Base-by-base conservation (phyloP, 1,140 invertebrate species). In the Drosophila guanche region DNA sequence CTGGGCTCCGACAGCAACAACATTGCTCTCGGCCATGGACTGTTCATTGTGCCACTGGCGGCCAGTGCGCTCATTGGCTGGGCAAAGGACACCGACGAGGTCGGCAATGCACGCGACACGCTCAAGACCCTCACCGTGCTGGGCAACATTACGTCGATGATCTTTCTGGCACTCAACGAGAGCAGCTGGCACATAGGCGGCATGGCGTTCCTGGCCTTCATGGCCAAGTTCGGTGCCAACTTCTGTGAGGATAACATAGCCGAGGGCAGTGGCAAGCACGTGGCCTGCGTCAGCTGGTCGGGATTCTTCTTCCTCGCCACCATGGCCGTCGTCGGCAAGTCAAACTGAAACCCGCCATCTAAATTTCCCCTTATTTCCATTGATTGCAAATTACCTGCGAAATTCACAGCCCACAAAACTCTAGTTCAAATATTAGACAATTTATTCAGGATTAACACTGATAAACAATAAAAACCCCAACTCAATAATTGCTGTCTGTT, bases 191-290 rank as follows among this genome's bases (percentile, higher is more conserved):
- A 41, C 0, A 58, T 80, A 46, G 81, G 68, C 41, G 71, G 63
- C 12, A 90, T 90, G 89, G 89, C 85, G n/a, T 3, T 71, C 0
- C 40, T 89, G 5, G 89, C 89, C 16, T 88, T 88, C 42, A 68
- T 80, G 48, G 61, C 89, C 40, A 72, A 88, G 23, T 84, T 73
- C n/a, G 89, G 89, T 0, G 42, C 85, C n/a, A 43, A 65, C 5
- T 66, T 50, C 27, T 14, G 23, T 3, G 74, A 89, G 2, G 14
- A 42, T 0, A 48, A 69, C 0, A 0, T 74, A 0, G 14, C 12
- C 20, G 53, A 71, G 4, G 60, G 63, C 20, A 43, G 53, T 3
- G 69, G 59, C 2, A 29, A 58, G 8, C 46, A 59, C 2, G 6
- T 86, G 0, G 55, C 53, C 10, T 88, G 76, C 2, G 1, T 88